Conservation (phyloP, 2,888 invertebrate genomes). For the Xestia xanthographa region DNA sequence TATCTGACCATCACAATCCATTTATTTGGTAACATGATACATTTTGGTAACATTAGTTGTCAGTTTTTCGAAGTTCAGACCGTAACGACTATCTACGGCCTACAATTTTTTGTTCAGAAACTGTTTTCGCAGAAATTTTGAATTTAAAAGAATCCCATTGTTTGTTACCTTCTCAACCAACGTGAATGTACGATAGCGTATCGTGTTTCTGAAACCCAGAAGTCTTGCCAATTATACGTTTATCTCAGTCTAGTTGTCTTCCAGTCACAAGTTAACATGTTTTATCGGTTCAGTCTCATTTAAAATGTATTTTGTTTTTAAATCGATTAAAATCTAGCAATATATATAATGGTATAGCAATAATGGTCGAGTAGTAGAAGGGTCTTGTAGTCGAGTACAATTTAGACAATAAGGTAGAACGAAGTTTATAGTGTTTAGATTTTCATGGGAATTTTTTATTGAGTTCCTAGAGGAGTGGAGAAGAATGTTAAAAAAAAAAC, state of each 20-base stretch:
- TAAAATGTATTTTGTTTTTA: too few relatives aligned
- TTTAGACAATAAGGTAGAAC: too few relatives aligned
- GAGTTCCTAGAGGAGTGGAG: too few relatives aligned
- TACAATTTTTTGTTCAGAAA: neutral
- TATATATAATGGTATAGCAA: too few relatives aligned
- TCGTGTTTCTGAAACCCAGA: slow-evolving; percentile 8
- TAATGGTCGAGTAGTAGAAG: too few relatives aligned
- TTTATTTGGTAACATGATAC: neutral
- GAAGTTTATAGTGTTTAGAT: too few relatives aligned
- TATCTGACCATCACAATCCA: neutral
- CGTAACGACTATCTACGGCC: too few relatives aligned
- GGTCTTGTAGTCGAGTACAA: too few relatives aligned
- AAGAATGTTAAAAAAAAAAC: too few relatives aligned
- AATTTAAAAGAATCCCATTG: neutral
- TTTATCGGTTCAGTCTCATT: too few relatives aligned
- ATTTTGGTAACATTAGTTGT: neutral
- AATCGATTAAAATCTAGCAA: too few relatives aligned
- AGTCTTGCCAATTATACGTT: slow-evolving; percentile 39
- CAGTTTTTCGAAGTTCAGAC: neutral
- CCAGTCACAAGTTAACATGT: neutral
- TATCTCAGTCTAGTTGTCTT: slow-evolving; percentile 20
- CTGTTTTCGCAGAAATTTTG: neutral
- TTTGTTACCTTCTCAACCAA: slow-evolving; percentile 3
- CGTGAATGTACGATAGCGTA: slow-evolving; percentile 1
- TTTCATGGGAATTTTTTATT: too few relatives aligned